Percentiles rank a stretch among this genome's conserved stretches.
Conservation (phyloP, 1,140 invertebrate genomes). For the Amphibalanus amphitrite region DNA sequence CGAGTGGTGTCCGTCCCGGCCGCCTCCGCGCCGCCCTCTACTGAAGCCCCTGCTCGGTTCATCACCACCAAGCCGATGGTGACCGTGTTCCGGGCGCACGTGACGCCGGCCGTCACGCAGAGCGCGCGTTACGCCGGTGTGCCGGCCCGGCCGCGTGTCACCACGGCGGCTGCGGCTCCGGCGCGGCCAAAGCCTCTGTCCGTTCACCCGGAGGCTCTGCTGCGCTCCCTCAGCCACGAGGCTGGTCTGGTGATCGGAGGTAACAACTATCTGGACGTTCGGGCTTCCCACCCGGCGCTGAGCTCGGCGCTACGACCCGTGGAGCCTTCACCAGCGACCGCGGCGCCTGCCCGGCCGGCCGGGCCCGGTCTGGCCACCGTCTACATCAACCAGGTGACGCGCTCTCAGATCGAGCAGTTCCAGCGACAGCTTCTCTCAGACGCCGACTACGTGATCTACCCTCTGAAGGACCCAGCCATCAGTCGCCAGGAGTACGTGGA, state of each 20-base stretch:
- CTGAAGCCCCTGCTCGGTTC: slow-evolving; percentile 21
- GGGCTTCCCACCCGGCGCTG: slow-evolving; percentile 27
- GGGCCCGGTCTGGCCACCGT: slow-evolving; percentile 33
- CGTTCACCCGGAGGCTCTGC: background rate
- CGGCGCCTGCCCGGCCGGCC: slow-evolving; percentile 31
- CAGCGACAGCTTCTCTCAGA: slow-evolving; percentile 73
- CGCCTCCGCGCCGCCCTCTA: slow-evolving; percentile 15
- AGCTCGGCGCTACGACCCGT: background rate
- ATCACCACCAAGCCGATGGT: slow-evolving; percentile 23
- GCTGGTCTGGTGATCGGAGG: slow-evolving; percentile 37
- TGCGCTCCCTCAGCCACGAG: background rate
- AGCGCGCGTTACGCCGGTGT: background rate
- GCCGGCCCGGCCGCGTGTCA: background rate
- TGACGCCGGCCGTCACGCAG: background rate
- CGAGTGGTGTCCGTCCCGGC: slow-evolving; percentile 18
- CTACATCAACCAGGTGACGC: slow-evolving; percentile 45
- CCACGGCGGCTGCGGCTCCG: background rate
- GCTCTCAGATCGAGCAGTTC: slow-evolving; percentile 61
- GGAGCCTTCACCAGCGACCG: background rate
- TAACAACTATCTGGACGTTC: slow-evolving; percentile 48
- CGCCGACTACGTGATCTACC: slow-evolving; percentile 76
- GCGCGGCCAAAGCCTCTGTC: background rate
- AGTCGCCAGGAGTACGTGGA: slow-evolving; percentile 78
- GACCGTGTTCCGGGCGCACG: slow-evolving; percentile 23
- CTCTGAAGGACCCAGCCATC: slow-evolving; percentile 64